Conservation (phyloP, 2,888 invertebrate genomes). For the Caenorhabditis angaria region DNA sequence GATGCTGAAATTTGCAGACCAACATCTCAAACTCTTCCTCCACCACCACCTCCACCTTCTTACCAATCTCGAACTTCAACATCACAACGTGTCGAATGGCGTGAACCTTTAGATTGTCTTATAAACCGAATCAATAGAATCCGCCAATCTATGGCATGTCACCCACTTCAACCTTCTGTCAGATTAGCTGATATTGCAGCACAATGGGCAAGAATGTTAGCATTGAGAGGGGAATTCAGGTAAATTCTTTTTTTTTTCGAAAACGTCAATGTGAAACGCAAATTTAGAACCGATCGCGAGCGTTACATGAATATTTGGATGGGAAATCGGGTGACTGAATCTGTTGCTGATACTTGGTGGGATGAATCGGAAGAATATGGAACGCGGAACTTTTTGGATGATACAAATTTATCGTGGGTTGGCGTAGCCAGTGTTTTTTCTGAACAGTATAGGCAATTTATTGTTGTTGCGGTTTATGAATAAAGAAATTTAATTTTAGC, state of each 20-base stretch:
- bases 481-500: slow-evolving; percentile 5
- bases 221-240: slow-evolving; percentile 43
- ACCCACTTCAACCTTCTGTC: slow-evolving; percentile 39
- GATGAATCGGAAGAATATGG: slow-evolving; percentile 49
- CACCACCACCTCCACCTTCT: background rate
- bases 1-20: slow-evolving; percentile 6
- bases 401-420: slow-evolving; percentile 33
- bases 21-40: slow-evolving; percentile 1
- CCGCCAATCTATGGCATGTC: slow-evolving; percentile 23
- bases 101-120: slow-evolving; percentile 40
- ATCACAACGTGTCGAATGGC: slow-evolving; percentile 35
- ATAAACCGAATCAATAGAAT: slow-evolving; percentile 39
- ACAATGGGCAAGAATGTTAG: slow-evolving; percentile 47
- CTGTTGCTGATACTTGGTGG: slow-evolving; percentile 49
- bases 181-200: slow-evolving; percentile 47
- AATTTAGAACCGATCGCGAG: slow-evolving; percentile 32
- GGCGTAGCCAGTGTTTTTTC: slow-evolving; percentile 41
- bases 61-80: background rate
- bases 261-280: background rate
- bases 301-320: slow-evolving; percentile 51
- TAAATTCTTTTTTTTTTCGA: slow-evolving; percentile 1
- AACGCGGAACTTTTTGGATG: slow-evolving; percentile 34
- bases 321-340: slow-evolving; percentile 37
- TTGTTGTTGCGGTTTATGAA: slow-evolving; percentile 44
- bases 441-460: slow-evolving; percentile 35